phyloP scores from a whole-genome alignment of 2,113 vertebrate genomes.

The Cyanistes caeruleus region DNA sequence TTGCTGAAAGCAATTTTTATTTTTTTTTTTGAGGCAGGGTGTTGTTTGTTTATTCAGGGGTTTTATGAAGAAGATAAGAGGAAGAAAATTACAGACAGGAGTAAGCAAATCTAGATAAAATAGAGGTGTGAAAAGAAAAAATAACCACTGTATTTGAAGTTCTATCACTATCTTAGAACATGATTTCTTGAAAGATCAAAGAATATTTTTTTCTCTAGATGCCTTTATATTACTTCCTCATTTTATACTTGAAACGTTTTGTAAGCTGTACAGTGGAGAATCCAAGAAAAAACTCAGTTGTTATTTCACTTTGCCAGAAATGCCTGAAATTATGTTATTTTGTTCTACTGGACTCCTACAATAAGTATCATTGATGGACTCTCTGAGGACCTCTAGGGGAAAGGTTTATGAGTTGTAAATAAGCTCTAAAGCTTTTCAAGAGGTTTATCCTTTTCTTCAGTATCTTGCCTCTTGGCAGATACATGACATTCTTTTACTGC shows the following conservation, averaged over 20 bases:
- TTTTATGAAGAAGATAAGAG: not conserved
- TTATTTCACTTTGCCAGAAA: not conserved
- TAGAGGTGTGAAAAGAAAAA: not conserved
- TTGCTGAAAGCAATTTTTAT: not conserved
- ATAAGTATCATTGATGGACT: not conserved
- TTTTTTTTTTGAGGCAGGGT: rapidly evolving
- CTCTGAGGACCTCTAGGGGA: not conserved
- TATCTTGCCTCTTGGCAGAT: not conserved
- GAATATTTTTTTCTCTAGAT: not conserved
- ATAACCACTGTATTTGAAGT: not conserved
- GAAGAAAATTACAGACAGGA: not conserved
- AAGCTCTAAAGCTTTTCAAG: not conserved
- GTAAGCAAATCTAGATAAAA: not conserved
- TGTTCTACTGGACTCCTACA: not conserved
- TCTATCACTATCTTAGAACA: not conserved
- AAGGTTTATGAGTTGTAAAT: not conserved
- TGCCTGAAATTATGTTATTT: not conserved
- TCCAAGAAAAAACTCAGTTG: not conserved
- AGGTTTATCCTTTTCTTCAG: not conserved
- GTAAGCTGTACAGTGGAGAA: not conserved
- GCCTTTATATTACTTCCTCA: not conserved
- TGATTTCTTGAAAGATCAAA: not conserved
- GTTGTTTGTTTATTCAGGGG: not conserved
- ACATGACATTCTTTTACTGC: not conserved
- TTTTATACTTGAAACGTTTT: not conserved